Conservation (phyloP, 1,140 invertebrate genomes). For the Watersipora subatra region DNA sequence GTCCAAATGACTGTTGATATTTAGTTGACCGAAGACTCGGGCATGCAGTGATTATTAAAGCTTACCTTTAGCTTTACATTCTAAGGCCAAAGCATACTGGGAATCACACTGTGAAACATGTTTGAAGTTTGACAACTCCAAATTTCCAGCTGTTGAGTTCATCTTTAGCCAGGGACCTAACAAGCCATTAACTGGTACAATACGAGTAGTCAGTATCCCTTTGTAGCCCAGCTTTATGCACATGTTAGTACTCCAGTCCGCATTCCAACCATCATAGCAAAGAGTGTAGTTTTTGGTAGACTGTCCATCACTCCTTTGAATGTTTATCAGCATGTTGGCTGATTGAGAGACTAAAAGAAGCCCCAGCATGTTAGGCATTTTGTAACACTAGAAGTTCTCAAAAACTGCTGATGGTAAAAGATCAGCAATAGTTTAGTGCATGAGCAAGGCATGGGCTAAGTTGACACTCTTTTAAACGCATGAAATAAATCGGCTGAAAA, state of each 20-base stretch:
- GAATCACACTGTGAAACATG: not conserved
- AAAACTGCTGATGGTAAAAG: no score
- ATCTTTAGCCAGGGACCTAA: not conserved
- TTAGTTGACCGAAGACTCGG: no score
- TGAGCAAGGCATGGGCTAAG: no score
- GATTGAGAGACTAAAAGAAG: not conserved
- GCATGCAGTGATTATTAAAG: not conserved
- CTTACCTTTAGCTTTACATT: not conserved
- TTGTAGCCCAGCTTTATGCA: not conserved
- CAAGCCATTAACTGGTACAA: not conserved
- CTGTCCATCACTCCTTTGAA: no score
- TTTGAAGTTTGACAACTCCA: not conserved
- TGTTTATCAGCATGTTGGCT: not conserved
- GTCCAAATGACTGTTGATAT: no score
- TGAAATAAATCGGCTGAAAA: no score
- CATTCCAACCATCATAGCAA: not conserved
- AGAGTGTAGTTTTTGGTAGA: not conserved
- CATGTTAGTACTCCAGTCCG: not conserved
- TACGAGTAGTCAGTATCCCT: not conserved
- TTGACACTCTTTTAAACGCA: no score
- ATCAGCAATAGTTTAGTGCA: no score
- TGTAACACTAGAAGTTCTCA: no score
- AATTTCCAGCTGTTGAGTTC: not conserved
- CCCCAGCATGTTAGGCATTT: no score
- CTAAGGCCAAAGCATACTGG: not conserved